Conservation (phyloP, 2,797 vertebrate genomes). For the Siniperca undulata region DNA sequence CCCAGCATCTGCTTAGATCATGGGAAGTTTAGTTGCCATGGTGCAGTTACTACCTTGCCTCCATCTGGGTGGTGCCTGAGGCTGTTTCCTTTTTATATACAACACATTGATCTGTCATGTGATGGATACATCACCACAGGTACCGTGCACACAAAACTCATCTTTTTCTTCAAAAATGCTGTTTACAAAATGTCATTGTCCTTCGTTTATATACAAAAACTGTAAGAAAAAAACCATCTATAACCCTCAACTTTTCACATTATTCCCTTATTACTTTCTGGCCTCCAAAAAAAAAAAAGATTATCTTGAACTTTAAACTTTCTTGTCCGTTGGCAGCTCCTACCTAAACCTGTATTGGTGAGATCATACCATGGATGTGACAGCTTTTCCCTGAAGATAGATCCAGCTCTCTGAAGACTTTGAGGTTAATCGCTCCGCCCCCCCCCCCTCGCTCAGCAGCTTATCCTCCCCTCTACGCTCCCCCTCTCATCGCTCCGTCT, state of each 20-base stretch:
- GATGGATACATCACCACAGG: no score
- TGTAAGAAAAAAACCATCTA: no score
- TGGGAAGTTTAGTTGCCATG: not conserved
- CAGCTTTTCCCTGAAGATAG: not conserved
- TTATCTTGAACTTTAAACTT: not conserved
- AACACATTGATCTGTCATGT: no score
- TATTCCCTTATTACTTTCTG: no score
- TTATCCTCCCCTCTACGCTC: constrained; percentile 18
- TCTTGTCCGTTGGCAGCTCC: not conserved
- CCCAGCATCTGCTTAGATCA: not conserved
- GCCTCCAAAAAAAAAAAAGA: not conserved
- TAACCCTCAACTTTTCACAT: no score
- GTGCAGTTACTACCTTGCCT: not conserved
- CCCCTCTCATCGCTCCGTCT: constrained; percentile 1
- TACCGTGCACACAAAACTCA: no score
- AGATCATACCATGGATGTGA: not conserved
- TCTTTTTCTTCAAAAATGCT: no score
- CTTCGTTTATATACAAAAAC: no score
- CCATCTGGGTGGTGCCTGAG: no score
- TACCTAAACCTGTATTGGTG: not conserved
- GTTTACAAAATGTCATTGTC: no score
- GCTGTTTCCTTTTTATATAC: no score
- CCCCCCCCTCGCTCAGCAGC: constrained; percentile 11
- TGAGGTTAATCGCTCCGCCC: no score
- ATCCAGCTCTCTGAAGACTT: not conserved